Evolutionary conservation across 1,140 invertebrate species (phyloP).

Genomic region (Holotrichia oblita): DNA sequence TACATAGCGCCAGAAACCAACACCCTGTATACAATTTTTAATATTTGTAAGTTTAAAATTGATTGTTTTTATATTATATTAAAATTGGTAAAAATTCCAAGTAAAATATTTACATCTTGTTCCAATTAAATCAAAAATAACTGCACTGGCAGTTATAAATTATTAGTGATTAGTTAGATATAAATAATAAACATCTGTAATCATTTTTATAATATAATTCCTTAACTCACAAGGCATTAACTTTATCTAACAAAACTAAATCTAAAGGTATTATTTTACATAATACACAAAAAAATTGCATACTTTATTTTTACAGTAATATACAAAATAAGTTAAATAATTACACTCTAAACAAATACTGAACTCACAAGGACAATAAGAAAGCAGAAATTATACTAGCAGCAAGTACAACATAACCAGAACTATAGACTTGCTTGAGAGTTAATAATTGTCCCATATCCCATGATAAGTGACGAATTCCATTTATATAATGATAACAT

Average conservation of each 20-base stretch:
- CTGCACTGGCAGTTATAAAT: too few relatives aligned
- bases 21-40: too few relatives aligned
- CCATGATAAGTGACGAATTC: conserved; percentile 47
- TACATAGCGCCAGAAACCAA: too few relatives aligned
- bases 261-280: not conserved
- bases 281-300: not conserved
- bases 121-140: too few relatives aligned
- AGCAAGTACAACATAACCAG: conserved; percentile 45
- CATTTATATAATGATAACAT: conserved; percentile 47
- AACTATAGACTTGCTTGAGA: conserved; percentile 45
- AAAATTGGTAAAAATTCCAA: too few relatives aligned
- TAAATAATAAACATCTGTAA: not conserved
- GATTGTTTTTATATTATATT: too few relatives aligned
- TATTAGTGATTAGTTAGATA: too few relatives aligned
- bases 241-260: not conserved
- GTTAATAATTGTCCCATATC: conserved; percentile 45
- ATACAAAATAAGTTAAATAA: not conserved
- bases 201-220: not conserved
- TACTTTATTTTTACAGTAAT: conserved; percentile 4
- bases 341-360: not conserved
- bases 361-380: not conserved
- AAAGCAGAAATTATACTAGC: conserved; percentile 3
- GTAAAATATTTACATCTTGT: too few relatives aligned
- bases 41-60: too few relatives aligned
- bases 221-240: not conserved